A percentile compares a stretch with the other conserved stretches of the same genome.
These are phyloP conservation scores for Myiotriccus ornatus DNA, from an alignment of 2,797 vertebrate genomes.

Conservation along the genomic window DNA sequence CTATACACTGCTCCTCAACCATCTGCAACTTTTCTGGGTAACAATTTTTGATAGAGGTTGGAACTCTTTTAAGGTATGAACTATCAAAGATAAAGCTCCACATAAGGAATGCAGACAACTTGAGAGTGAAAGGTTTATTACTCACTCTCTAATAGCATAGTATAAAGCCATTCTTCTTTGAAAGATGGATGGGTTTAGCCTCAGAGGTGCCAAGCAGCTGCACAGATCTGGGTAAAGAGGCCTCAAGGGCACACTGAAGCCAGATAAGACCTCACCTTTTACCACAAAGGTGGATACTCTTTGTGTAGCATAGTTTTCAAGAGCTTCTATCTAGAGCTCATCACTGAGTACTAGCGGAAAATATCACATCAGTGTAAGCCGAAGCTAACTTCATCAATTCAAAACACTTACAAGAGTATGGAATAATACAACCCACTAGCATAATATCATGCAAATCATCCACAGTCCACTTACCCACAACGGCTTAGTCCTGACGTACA, in stretches of 20 bases:
- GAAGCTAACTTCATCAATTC: neutral
- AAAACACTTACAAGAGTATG: neutral
- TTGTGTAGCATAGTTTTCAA: neutral
- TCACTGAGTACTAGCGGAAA: neutral
- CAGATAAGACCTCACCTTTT: neutral
- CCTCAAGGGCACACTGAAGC: neutral
- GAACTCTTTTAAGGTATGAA: neutral
- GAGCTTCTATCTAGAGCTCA: neutral
- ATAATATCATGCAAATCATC: neutral
- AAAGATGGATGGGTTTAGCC: neutral
- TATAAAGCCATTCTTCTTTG: neutral
- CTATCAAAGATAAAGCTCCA: neutral
- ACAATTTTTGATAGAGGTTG: neutral
- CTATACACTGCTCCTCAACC: neutral
- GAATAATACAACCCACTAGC: neutral
- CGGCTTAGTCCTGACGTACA: rapidly evolving
- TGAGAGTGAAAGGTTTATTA: neutral
- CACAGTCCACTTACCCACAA: rapidly evolving
- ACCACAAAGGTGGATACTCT: neutral
- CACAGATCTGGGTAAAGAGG: neutral
- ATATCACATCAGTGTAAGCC: neutral
- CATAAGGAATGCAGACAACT: rapidly evolving
- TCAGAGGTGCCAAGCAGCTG: neutral
- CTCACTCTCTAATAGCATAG: neutral
- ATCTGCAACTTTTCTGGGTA: neutral